These are phyloP conservation scores for Brenthis daphne DNA, from an alignment of 2,888 invertebrate species.

Conservation along the genomic window DNA sequence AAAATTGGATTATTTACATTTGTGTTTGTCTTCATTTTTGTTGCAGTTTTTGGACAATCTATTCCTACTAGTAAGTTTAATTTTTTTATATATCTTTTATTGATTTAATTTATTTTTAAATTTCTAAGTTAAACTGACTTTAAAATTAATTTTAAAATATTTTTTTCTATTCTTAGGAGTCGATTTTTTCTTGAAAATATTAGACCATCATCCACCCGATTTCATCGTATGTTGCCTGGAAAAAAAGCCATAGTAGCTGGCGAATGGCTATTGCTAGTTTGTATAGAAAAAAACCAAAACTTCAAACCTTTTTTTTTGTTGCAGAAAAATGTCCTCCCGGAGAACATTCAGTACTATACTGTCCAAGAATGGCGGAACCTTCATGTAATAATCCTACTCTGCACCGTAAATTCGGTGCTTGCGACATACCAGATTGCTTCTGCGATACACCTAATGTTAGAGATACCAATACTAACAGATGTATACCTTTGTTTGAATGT, in stretches of 20 bases:
- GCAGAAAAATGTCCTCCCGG: conserved; percentile 55
- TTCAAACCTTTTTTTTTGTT: conserved; percentile 20
- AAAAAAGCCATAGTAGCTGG: too few species aligned
- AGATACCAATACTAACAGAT: conserved; percentile 53
- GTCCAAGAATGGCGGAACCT: conserved; percentile 58
- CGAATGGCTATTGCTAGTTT: too few species aligned
- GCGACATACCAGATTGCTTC: conserved; percentile 62
- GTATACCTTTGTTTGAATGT: conserved; percentile 51
- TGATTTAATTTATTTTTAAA: too few species aligned
- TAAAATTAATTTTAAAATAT: too few species aligned
- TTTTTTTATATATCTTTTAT: background rate
- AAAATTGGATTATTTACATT: conserved; percentile 44
- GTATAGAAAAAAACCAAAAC: too few species aligned
- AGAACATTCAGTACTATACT: conserved; percentile 65
- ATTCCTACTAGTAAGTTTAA: conserved; percentile 29
- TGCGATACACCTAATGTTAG: conserved; percentile 58
- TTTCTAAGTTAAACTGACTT: too few species aligned
- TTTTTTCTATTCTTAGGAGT: too few species aligned
- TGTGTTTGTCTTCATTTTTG: conserved; percentile 38
- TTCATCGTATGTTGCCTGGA: too few species aligned
- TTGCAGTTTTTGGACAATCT: conserved; percentile 46
- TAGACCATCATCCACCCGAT: too few species aligned
- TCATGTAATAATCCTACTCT: conserved; percentile 57
- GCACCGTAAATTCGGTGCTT: conserved; percentile 47
- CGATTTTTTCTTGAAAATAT: too few species aligned